Conservation (phyloP, 2,888 invertebrate species). For the Callimorpha dominula region DNA sequence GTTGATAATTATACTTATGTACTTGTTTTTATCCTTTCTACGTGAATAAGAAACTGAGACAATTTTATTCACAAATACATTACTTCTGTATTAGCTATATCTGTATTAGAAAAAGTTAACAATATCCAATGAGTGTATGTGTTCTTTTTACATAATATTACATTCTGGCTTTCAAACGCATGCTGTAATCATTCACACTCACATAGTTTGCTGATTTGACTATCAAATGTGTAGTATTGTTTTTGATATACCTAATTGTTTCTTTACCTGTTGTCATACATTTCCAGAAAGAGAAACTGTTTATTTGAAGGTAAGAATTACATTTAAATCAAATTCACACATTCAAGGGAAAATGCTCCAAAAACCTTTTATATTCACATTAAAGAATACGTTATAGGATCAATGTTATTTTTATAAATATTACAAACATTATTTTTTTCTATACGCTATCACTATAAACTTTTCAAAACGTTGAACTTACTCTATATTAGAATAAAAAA, state of each 20-base stretch:
- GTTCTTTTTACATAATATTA: constrained; percentile 62
- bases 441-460: too few relatives aligned
- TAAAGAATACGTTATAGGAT: too few relatives aligned
- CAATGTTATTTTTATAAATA: too few relatives aligned
- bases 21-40: constrained; percentile 43
- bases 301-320: too few relatives aligned
- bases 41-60: constrained; percentile 74
- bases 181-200: constrained; percentile 24
- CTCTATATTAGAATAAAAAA: neutral
- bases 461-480: neutral
- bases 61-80: constrained; percentile 70
- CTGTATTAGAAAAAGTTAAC: constrained; percentile 51
- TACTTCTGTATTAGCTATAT: constrained; percentile 31
- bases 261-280: too few relatives aligned
- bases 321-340: too few relatives aligned
- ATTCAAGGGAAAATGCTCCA: too few relatives aligned
- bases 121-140: constrained; percentile 73
- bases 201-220: neutral
- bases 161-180: constrained; percentile 38
- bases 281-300: too few relatives aligned
- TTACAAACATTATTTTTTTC: too few relatives aligned
- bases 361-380: too few relatives aligned
- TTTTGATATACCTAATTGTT: too few relatives aligned
- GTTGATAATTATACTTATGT: constrained; percentile 25
- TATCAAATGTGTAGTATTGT: neutral